Percentiles rank a stretch among this genome's conserved stretches.
These are phyloP conservation scores for Pomatorhinus ruficollis DNA, from an alignment of 2,113 vertebrate genomes.

Conservation along the genomic window DNA sequence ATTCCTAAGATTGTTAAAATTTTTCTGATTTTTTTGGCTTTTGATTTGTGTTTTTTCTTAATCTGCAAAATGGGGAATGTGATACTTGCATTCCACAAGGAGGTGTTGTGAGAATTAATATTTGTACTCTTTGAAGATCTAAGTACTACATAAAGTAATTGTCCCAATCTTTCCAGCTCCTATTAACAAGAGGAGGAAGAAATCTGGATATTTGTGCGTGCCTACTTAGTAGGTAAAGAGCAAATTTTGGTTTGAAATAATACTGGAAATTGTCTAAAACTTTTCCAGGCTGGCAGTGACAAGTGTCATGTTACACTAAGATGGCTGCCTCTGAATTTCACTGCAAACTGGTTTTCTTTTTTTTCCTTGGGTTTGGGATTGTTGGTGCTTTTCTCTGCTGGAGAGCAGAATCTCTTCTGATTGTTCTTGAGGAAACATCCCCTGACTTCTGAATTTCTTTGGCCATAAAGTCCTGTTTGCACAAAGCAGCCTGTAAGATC, in stretches of 20 bases:
- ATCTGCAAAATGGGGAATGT: neutral
- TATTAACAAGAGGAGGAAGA: neutral
- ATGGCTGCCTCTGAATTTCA: neutral
- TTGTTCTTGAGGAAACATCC: neutral
- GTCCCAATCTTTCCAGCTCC: neutral
- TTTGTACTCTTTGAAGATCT: neutral
- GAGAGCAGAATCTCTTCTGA: neutral
- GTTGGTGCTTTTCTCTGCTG: neutral
- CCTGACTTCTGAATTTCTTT: neutral
- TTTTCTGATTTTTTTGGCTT: neutral
- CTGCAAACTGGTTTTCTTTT: neutral
- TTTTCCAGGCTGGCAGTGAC: neutral
- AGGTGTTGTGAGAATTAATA: constrained; percentile 1
- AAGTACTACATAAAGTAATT: neutral
- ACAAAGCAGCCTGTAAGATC: neutral
- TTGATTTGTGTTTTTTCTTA: neutral
- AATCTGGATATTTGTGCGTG: neutral
- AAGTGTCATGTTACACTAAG: neutral
- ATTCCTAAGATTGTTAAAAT: neutral
- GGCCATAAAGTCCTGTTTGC: neutral
- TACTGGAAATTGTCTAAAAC: neutral
- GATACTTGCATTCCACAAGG: neutral
- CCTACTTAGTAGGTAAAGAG: neutral
- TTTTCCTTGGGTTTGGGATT: neutral
- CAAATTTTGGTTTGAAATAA: neutral